A percentile compares a stretch with the other conserved stretches of the same genome.
Conservation (phyloP, 1,140 invertebrate genomes). For the Linepithema humile region DNA sequence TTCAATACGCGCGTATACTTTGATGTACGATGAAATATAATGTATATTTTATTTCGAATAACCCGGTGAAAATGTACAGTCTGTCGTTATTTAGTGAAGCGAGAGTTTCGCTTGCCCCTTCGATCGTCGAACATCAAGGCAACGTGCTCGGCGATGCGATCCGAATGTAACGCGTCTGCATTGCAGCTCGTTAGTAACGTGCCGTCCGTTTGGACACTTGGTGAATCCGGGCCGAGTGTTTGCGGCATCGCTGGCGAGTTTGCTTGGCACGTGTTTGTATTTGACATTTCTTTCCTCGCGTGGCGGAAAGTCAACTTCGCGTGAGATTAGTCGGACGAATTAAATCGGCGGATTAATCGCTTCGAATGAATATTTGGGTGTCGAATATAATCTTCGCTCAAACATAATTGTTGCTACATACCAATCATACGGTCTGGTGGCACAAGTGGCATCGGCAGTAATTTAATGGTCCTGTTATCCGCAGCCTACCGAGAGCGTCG, state of each 20-base stretch:
- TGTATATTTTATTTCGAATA: too few relatives aligned
- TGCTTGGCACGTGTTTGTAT: background rate
- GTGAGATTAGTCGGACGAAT: background rate
- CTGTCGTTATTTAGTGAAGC: background rate
- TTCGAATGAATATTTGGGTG: background rate
- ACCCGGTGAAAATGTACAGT: background rate
- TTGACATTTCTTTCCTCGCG: background rate
- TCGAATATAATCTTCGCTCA: background rate
- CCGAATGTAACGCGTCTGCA: background rate
- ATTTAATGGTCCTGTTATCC: background rate
- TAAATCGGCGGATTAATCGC: background rate
- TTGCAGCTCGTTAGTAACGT: background rate
- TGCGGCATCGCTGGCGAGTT: background rate
- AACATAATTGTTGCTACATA: background rate
- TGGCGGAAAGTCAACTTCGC: background rate
- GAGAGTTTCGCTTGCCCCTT: background rate
- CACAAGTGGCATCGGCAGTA: background rate
- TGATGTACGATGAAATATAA: too few relatives aligned
- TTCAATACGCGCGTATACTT: background rate
- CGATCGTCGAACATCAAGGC: background rate
- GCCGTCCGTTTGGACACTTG: background rate
- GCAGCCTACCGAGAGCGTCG: constrained; percentile 93
- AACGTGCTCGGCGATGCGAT: too few relatives aligned
- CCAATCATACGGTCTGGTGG: background rate
- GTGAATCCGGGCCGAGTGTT: background rate